phyloP scores from a whole-genome alignment of 2,113 vertebrate genomes.

The Melospiza melodia region DNA sequence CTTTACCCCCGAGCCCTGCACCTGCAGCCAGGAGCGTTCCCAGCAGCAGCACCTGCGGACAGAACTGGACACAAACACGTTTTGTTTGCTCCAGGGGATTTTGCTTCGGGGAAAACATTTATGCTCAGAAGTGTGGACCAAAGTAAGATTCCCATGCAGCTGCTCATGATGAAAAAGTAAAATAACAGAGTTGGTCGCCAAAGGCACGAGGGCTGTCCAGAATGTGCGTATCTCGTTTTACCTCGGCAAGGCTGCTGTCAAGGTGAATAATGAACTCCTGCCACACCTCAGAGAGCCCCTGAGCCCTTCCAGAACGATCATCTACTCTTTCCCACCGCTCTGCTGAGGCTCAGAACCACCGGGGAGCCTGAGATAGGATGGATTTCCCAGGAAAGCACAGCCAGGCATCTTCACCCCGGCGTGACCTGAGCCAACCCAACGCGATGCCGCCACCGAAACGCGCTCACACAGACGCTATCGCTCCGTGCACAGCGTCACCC shows the following conservation, averaged over 20 bases:
- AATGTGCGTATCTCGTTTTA: rapidly evolving
- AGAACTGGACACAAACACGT: rapidly evolving
- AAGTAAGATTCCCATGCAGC: neutral
- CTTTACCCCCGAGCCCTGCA: neutral
- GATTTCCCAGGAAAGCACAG: neutral
- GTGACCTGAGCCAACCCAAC: neutral
- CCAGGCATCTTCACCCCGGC: neutral
- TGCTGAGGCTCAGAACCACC: neutral
- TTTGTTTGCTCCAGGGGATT: neutral
- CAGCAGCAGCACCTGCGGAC: rapidly evolving
- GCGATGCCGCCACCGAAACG: rapidly evolving
- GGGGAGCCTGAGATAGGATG: rapidly evolving
- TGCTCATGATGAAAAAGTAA: neutral
- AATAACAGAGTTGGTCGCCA: neutral
- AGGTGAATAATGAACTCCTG: neutral
- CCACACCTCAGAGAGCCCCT: neutral
- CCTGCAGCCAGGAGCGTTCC: neutral
- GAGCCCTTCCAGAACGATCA: neutral
- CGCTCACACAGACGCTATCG: rapidly evolving
- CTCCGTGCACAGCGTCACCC: neutral
- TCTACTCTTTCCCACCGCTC: neutral
- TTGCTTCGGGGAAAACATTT: neutral
- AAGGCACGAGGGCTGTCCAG: neutral
- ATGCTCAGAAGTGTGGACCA: neutral
- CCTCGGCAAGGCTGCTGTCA: neutral